Base-by-base conservation (phyloP, 2,113 vertebrate genomes). In the Grammomys surdaster region DNA sequence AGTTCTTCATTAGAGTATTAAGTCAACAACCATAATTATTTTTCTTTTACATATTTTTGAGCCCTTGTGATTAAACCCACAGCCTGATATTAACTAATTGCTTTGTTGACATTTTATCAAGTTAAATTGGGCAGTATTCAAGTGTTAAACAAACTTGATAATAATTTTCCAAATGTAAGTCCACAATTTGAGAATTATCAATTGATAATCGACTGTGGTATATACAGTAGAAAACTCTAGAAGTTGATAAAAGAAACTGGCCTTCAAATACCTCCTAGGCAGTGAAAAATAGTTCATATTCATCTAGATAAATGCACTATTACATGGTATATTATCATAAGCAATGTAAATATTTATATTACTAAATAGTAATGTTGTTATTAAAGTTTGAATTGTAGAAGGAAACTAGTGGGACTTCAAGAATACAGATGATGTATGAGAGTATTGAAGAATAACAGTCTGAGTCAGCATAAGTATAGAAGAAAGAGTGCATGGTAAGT, bases 391-490 rank as follows among this genome's bases (percentile, higher is more conserved):
- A 90, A 2, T 1, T 88, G 10, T 4, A 8, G 4, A 24, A 43
- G 24, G 3, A 87, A 94, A 94, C 12, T 14, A 16, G 31, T 67
- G 5, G 46, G 12, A 22, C 31, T 73, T 90, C 17, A 81, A 60
- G 4, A 90, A 26, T 13, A 22, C 0, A 54, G 9, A 4, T 78
- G 12, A 1, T 33, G 13, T 2, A 5, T 43, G 13, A 78, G 1
- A 28, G 17, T 81, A 46, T 0, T 48, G 11, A 40, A n/a, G 76
- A 76, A 89, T 46, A 46, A 7, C 1, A 43, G 8, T 0, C 7
- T 84, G 70, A 80, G 10, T 78, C 65, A 63, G 36, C 2, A 13
- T 48, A 65, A 5, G 2, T 69, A 56, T 31, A 75, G 84, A 93
- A 88, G 33, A 90, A 78, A 13, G 17, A 5, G 0, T 14, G 33